phyloP scores from a whole-genome alignment of 2,113 vertebrate genomes.

The Delphinus delphis region DNA sequence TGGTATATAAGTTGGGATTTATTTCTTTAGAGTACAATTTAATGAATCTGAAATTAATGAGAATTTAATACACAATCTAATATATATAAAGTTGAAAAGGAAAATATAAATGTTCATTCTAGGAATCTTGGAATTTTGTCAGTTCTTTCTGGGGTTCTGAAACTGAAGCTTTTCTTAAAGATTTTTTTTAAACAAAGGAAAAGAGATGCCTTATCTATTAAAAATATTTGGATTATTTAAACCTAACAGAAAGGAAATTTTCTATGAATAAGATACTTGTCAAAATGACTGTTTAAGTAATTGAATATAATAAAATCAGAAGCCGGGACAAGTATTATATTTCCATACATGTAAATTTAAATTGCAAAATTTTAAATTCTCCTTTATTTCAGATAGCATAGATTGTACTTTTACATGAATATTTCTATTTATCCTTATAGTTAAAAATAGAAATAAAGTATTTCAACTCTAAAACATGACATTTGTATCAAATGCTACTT shows the following conservation, averaged over 20 bases:
- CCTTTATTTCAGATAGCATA: not conserved
- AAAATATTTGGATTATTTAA: not conserved
- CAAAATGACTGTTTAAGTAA: not conserved
- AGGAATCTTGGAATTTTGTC: not conserved
- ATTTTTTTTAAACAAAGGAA: not conserved
- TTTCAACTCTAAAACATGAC: not conserved
- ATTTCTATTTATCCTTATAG: not conserved
- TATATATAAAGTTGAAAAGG: not conserved
- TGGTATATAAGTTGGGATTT: not conserved
- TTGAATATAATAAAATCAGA: not conserved
- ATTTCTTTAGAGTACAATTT: not conserved
- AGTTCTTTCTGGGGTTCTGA: not conserved
- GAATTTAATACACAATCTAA: constrained; percentile 38
- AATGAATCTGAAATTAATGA: not conserved
- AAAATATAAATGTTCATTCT: not conserved
- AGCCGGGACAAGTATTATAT: not conserved
- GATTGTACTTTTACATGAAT: not conserved
- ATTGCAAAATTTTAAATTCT: not conserved
- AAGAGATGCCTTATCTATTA: not conserved
- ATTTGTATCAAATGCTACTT: not conserved
- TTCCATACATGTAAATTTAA: not conserved
- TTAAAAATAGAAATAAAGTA: not conserved
- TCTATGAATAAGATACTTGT: not conserved
- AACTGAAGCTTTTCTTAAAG: not conserved
- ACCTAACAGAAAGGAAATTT: not conserved